phyloP scores from a whole-genome alignment of 92 coral and sea anemone genomes.

The Bergia sp. region DNA sequence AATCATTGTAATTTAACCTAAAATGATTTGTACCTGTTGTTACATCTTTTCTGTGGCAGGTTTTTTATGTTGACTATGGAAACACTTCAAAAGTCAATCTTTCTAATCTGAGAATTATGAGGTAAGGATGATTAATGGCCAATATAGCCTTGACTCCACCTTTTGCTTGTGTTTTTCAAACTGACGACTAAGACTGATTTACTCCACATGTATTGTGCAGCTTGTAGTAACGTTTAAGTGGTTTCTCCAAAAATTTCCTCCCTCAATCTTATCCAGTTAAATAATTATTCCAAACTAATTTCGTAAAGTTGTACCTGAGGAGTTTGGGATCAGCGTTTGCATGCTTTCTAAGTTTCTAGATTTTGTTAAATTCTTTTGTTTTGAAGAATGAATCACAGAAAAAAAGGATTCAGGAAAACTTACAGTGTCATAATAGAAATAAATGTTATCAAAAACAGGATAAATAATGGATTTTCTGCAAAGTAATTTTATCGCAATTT shows the following conservation, averaged over 20 bases:
- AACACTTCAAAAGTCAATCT: constrained; percentile 73
- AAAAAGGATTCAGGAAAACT: no score
- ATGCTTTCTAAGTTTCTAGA: no score
- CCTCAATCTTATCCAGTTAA: no score
- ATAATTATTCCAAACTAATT: no score
- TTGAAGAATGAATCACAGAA: no score
- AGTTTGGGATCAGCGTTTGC: no score
- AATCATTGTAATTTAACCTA: neutral
- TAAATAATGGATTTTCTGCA: no score
- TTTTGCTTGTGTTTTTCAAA: neutral
- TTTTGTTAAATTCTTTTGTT: no score
- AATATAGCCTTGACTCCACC: neutral
- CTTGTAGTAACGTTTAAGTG: neutral
- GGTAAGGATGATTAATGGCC: constrained; percentile 48
- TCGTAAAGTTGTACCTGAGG: no score
- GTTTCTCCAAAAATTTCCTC: neutral
- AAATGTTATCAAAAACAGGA: no score
- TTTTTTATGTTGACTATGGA: constrained; percentile 97
- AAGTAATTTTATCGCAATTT: no score
- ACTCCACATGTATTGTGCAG: neutral
- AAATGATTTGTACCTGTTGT: neutral
- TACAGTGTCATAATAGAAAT: no score
- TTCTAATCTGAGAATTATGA: constrained; percentile 78
- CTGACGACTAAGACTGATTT: neutral
- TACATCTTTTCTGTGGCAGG: constrained; percentile 50